These are phyloP conservation scores for Phalacrocorax aristotelis DNA, from an alignment of 2,113 vertebrate genomes.

Conservation along the genomic window DNA sequence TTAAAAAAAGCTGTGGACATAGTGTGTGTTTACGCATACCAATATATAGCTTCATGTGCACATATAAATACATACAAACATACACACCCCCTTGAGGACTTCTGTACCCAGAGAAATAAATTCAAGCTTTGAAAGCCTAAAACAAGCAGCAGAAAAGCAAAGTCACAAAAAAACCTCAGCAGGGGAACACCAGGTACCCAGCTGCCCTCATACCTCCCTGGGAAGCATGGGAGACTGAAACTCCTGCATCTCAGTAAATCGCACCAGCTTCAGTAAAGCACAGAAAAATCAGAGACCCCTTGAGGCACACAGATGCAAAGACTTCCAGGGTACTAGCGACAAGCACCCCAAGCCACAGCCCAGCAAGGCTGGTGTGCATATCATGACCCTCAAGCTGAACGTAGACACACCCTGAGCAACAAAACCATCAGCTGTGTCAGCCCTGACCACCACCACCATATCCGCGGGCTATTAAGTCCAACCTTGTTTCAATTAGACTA, in stretches of 20 bases:
- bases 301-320: rapidly evolving
- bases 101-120: not conserved
- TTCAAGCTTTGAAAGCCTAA: not conserved
- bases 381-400: not conserved
- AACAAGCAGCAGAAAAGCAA: not conserved
- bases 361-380: rapidly evolving
- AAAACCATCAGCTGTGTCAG: not conserved
- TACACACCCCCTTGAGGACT: rapidly evolving
- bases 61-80: not conserved
- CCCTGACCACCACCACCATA: not conserved
- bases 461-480: not conserved
- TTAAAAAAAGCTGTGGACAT: not conserved
- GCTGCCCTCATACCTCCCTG: not conserved
- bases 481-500: not conserved
- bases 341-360: not conserved
- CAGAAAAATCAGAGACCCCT: not conserved
- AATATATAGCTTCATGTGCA: not conserved
- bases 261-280: not conserved
- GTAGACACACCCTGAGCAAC: not conserved
- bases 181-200: rapidly evolving
- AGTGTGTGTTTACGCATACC: rapidly evolving
- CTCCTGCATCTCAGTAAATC: not conserved
- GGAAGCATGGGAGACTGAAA: rapidly evolving
- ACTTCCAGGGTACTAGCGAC: rapidly evolving
- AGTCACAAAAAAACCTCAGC: not conserved